phyloP scores from a whole-genome alignment of 2,113 vertebrate species.

The Aptenodytes forsteri region DNA sequence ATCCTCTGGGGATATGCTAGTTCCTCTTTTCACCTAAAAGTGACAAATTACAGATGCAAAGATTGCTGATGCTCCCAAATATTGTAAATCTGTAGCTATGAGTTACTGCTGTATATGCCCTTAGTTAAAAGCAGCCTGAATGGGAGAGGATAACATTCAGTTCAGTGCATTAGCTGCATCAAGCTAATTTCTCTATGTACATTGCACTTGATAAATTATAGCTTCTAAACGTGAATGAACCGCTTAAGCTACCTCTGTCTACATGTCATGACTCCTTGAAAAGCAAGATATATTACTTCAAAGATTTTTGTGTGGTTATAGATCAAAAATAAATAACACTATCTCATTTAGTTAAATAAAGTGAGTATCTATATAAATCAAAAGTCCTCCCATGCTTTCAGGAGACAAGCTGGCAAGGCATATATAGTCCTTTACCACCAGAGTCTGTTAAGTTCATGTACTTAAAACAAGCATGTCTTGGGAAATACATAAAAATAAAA shows the following conservation, averaged over 20 bases:
- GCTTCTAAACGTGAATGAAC: constrained; percentile 43
- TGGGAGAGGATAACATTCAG: not conserved
- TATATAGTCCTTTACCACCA: not conserved
- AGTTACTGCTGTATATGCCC: not conserved
- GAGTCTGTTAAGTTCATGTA: not conserved
- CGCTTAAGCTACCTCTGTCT: constrained; percentile 22
- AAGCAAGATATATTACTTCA: constrained; percentile 56
- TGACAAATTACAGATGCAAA: constrained; percentile 19
- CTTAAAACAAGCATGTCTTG: not conserved
- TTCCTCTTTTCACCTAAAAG: not conserved
- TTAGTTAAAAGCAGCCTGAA: not conserved
- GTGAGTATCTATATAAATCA: constrained; percentile 55
- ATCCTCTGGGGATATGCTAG: not conserved
- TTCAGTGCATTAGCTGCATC: constrained; percentile 27
- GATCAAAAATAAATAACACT: constrained; percentile 60
- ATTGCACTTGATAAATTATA: constrained; percentile 43
- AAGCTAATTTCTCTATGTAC: constrained; percentile 39
- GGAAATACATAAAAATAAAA: not conserved
- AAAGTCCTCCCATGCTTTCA: not conserved
- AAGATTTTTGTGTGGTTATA: constrained; percentile 44
- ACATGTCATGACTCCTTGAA: constrained; percentile 11
- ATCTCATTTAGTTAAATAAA: constrained; percentile 60
- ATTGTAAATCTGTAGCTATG: not conserved
- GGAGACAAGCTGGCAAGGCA: not conserved
- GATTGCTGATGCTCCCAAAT: constrained; percentile 4